Base-by-base conservation (phyloP, 2,797 vertebrate species). In the Enteromius viviparus region DNA sequence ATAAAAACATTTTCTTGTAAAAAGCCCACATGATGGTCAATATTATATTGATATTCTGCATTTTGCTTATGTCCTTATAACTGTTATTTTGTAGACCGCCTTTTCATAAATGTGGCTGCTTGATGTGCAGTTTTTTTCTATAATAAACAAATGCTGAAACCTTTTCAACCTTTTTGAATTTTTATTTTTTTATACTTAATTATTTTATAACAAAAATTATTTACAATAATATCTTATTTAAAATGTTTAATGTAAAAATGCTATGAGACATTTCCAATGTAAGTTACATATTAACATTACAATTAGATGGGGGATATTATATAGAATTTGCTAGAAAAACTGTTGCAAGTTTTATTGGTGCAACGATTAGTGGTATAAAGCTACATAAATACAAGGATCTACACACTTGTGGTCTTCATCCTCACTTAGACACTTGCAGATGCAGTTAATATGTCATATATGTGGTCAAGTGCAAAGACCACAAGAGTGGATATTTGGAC, bases 101-200 rank as follows among this genome's bases (percentile, higher is more conserved):
- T 49, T 55, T 42, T 45, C 21, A 90, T 80, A 1, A 70, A 87
- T 71, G n/a, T 88, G 81, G 78, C 69, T 79, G 71, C 37, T 83
- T 69, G 19, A 77, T 85, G 85, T 81, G 87, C 81, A 70, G 8
- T 82, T 84, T 91, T 93, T 93, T 93, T 85, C 68, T 90, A 84
- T 74, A 87, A 78, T 81, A 90, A 95, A 94, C 92, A 94, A 94
- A 93, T 83, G 84, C 72, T 91, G 47, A 82, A 51, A 9, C 34
- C 32, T 12, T 72, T 49, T 10, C 8, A 17, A 34, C 11, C 12
- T 26, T 40, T 26, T 40, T 69, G 1, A 40, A 1, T 58, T 70
- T 15, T 72, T 72, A 4, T 72, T 42, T 10, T 42, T 42, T 1
- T 5, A 21, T 66, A 37, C n/a, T 53, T 34, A 3, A 53, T 53